Evolutionary conservation across 2,113 vertebrate species (phyloP), one percentile per base, ranked within the genome.

Genomic region (Perccottus glenii): DNA sequence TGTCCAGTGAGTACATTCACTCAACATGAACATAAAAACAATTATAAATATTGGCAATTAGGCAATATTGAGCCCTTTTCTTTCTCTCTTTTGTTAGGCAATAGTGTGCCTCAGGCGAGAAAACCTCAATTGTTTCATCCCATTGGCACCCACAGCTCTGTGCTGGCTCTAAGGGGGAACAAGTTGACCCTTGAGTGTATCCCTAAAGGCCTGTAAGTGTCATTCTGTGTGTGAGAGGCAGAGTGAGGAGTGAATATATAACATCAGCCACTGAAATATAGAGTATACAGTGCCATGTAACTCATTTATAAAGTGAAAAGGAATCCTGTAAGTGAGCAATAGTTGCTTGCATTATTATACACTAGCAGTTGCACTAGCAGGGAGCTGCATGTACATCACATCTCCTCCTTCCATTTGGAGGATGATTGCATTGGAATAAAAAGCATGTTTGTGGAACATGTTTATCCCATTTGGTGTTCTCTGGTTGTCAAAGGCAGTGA

Each of bases 151-250:
- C 89, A 82, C 70, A 92, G 75, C 15, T 52, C 70, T 0, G 66
- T 92, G 12, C 33, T 88, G 44, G 92, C 92, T 6, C 87, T 96
- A 51, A 87, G 85, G 68, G 87, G 91, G 47, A 7, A 85, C 1
- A 62, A 16, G 0, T 1, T 91, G 45, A 78, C 67, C 1, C 88
- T 96, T 3, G 95, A 96, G 73, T 96, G 95, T 64, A 94, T 95
- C 33, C 94, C 94, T 0, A 78, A 89, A 57, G 95, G 94, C 77
- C 91, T 93, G 94, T 96, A 85, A 94, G 95, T 84, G 60, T 33
- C 44, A 14, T 12, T 35, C 3, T 19, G 9, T 74, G 6, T 56
- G 11, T 64, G 64, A n/a, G n/a, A n/a, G n/a, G n/a, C n/a, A n/a
- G n/a, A n/a, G n/a, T n/a, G n/a, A n/a, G n/a, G n/a, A n/a, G n/a